Evolutionary conservation across 1,140 invertebrate species (phyloP).

Genomic region (Anadara kagoshimensis): DNA sequence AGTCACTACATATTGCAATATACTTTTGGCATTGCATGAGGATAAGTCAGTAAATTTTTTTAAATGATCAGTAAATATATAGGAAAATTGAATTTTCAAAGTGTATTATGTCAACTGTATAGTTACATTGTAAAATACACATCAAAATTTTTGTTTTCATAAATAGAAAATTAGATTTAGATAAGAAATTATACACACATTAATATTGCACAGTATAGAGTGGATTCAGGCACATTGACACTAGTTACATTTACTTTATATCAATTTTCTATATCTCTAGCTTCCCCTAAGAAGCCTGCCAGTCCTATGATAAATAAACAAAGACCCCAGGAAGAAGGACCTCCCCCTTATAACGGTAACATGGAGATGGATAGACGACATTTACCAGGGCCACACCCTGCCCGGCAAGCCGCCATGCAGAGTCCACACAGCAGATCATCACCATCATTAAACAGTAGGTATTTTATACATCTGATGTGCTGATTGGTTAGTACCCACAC

Average conservation of each 20-base stretch:
- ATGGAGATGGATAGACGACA: slow-evolving; percentile 23
- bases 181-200: too few species aligned
- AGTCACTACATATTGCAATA: not conserved
- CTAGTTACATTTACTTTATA: too few species aligned
- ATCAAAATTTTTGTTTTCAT: too few species aligned
- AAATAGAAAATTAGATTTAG: too few species aligned
- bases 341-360: slow-evolving; percentile 52
- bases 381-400: slow-evolving; percentile 17
- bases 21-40: not conserved
- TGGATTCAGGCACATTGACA: too few species aligned
- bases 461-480: not conserved
- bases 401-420: slow-evolving; percentile 37
- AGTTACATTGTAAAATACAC: too few species aligned
- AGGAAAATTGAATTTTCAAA: too few species aligned
- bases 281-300: slow-evolving; percentile 42
- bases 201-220: too few species aligned
- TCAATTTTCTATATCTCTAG: slow-evolving; percentile 23
- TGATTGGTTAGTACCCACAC: not conserved
- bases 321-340: slow-evolving; percentile 52
- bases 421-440: slow-evolving; percentile 55
- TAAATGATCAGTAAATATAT: too few species aligned
- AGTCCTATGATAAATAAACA: slow-evolving; percentile 44
- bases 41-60: too few species aligned
- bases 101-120: too few species aligned
- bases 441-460: slow-evolving; percentile 58